phyloP scores from a whole-genome alignment of 2,113 vertebrate genomes.

The Choloepus hoffmanni region DNA sequence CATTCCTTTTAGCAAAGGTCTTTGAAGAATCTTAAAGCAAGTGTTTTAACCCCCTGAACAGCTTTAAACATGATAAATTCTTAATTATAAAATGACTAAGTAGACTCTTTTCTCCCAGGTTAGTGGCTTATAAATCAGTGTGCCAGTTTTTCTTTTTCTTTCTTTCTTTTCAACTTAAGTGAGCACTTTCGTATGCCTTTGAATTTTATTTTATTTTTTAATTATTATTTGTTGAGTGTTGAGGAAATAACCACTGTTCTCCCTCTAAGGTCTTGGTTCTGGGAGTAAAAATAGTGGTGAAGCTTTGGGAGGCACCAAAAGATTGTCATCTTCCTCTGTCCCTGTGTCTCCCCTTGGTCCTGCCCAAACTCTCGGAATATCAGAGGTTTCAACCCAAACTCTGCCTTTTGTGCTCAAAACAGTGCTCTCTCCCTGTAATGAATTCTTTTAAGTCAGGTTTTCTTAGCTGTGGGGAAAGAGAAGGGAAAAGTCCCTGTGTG shows the following conservation, averaged over 20 bases:
- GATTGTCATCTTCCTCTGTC: background rate
- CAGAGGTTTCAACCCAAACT: background rate
- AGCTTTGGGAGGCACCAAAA: background rate
- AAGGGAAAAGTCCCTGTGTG: background rate
- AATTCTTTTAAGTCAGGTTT: background rate
- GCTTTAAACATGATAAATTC: conserved; percentile 30
- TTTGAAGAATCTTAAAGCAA: conserved; percentile 57
- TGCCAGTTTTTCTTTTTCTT: background rate
- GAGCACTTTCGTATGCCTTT: conserved; percentile 24
- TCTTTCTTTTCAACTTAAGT: background rate
- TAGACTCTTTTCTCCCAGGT: conserved; percentile 39
- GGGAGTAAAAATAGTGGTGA: background rate
- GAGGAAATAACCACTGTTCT: conserved; percentile 48
- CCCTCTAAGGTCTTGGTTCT: background rate
- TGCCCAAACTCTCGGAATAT: background rate
- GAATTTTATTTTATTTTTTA: conserved; percentile 52
- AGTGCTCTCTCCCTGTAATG: background rate
- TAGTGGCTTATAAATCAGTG: conserved; percentile 36
- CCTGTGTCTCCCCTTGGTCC: background rate
- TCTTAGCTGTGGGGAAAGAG: background rate
- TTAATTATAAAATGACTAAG: conserved; percentile 61
- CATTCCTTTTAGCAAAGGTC: background rate
- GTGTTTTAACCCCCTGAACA: conserved; percentile 32
- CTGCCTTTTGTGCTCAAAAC: background rate
- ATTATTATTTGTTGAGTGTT: background rate